Base-by-base conservation (phyloP, 2,113 vertebrate genomes). In the Scortum barcoo region DNA sequence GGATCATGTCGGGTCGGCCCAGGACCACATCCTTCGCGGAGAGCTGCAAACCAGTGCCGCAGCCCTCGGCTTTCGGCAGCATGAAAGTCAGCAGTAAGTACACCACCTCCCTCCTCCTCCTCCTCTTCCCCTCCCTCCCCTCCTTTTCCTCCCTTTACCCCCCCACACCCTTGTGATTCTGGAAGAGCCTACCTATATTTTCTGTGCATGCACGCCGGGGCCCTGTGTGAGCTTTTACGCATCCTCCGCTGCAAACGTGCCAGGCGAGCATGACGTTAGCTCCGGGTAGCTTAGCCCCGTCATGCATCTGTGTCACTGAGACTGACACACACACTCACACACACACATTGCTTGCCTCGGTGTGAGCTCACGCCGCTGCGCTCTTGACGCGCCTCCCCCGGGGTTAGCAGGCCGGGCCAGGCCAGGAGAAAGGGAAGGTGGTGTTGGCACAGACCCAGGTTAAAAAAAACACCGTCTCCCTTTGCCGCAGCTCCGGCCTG, bases 61-160 rank as follows among this genome's bases (percentile, higher is more conserved):
- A 97, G 96, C 98, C 98, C 80, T 99, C 98, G 48, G 97, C 97
- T 30, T 99, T 99, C 91, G 98, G 98, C 95, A 99, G 96, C 96
- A 97, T 99, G 97, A 99, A 99, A 99, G 98, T 99, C 96, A 99
- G 98, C 98, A 96, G 98, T 99, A 95, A 99, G 98, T 99, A 97
- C 93, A n/a, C n/a, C n/a, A n/a, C n/a, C n/a, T n/a, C n/a, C n/a
- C n/a, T n/a, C n/a, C n/a, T n/a, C n/a, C n/a, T n/a, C n/a, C n/a
- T n/a, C n/a, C n/a, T n/a, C n/a, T n/a, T n/a, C n/a, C n/a, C n/a
- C n/a, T n/a, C n/a, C n/a, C n/a, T n/a, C n/a, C n/a, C n/a, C n/a
- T n/a, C n/a, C n/a, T n/a, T n/a, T n/a, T n/a, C n/a, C n/a, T n/a
- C n/a, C n/a, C n/a, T n/a, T n/a, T n/a, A n/a, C n/a, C n/a, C n/a